Evolutionary conservation across 2,888 invertebrate genomes (phyloP), one percentile per base, ranked within the genome.

Genomic region (Caenorhabditis japonica): DNA sequence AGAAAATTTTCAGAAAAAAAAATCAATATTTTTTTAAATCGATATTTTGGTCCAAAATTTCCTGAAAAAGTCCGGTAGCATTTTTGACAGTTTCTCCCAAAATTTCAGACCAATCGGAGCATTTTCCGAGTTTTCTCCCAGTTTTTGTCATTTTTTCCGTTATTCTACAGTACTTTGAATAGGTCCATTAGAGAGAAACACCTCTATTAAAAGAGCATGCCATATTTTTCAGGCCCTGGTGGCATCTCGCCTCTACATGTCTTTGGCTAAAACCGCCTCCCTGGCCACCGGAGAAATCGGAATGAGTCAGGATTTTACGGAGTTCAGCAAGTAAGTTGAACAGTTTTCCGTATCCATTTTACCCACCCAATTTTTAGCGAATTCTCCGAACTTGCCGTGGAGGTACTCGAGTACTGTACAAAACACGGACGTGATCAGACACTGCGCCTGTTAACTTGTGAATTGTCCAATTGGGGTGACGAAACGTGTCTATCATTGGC

Each of bases 401-500:
- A 97, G 88, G 91, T 99, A 77, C 89, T 99, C 85, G 97, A 97
- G 88, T 95, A 93, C 89, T 97, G 95, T 88, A 97, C 97, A 89
- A 92, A 95, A 12, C 94, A 94, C 90, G 96, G 97, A 87, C 95
- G 95, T 82, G 94, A 76, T 15, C 62, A 61, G 62, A 94, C 97
- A 0, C 94, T 96, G 88, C 94, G 96, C 86, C 90, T 99, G 59
- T 90, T 99, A 56, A 99, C 97, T 3, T 97, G 96, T 85, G 96
- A 97, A 89, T 91, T 97, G 52, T 94, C 94, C 88, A 95, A 96
- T 89, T 99, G 97, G 95, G 95, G 96, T 2, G 94, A 95, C 53
- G 96, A 97, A 89, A 99, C 97, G 12, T 97, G 97, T 88, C 91
- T 99, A 15, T 94, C 95, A 75, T 91, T 99, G 58, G 97, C 97